phyloP scores from a whole-genome alignment of 2,113 vertebrate genomes.

The Leptodactylus fuscus region DNA sequence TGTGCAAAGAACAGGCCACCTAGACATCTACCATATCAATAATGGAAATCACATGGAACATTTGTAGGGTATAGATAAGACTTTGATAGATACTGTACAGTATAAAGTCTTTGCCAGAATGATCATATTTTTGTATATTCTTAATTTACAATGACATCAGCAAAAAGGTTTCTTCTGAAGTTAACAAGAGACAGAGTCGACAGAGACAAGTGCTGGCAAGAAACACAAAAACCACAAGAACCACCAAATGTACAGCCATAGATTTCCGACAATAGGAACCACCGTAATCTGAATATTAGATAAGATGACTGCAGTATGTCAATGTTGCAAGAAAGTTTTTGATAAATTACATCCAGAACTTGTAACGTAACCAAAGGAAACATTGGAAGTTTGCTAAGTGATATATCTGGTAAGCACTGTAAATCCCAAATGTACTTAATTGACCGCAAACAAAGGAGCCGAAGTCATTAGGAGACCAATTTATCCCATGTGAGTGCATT shows the following conservation, averaged over 20 bases:
- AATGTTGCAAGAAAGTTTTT: neutral
- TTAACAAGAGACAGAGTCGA: too few species aligned
- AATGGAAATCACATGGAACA: too few species aligned
- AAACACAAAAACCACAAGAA: too few species aligned
- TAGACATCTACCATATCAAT: too few species aligned
- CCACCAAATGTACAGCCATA: neutral
- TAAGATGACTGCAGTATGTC: neutral
- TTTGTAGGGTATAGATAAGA: too few species aligned
- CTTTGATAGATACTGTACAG: too few species aligned
- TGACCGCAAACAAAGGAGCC: slow-evolving; percentile 42
- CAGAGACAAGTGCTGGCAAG: neutral
- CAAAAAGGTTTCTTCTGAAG: too few species aligned
- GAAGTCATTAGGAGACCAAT: slow-evolving; percentile 40
- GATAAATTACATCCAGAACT: neutral
- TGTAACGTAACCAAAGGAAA: neutral
- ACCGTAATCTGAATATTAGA: neutral
- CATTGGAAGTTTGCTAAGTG: slow-evolving; percentile 34
- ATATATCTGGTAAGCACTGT: neutral
- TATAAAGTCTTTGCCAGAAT: too few species aligned
- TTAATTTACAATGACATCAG: too few species aligned
- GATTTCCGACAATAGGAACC: neutral
- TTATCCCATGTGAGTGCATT: slow-evolving; percentile 42
- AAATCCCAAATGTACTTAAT: slow-evolving; percentile 51
- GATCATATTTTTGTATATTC: too few species aligned
- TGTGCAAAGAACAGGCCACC: too few species aligned